These are phyloP conservation scores for Megaceryle torquata DNA, from an alignment of 2,113 vertebrate species.

Conservation along the genomic window DNA sequence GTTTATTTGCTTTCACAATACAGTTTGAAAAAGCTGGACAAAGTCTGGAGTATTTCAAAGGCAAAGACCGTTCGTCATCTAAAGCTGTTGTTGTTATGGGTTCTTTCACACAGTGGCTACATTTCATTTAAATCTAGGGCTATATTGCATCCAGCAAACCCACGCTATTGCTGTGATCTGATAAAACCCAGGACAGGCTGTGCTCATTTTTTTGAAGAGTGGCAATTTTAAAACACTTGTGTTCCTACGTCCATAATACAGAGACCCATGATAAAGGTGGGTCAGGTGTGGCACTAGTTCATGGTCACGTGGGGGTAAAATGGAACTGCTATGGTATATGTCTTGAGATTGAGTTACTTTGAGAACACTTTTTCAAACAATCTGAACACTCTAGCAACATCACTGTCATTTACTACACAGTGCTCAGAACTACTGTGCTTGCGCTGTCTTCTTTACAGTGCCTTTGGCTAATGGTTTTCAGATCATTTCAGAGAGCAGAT, in stretches of 20 bases:
- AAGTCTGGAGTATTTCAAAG: neutral
- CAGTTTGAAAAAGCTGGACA: neutral
- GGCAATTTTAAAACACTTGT: neutral
- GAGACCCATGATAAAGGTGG: neutral
- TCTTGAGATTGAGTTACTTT: neutral
- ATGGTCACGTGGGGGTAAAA: neutral
- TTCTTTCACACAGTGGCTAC: neutral
- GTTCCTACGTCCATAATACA: accelerated
- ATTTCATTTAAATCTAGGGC: neutral
- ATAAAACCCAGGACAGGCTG: neutral
- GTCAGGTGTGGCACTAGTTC: neutral
- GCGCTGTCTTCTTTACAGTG: neutral
- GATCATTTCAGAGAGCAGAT: neutral
- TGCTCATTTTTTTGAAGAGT: neutral
- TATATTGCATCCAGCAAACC: neutral
- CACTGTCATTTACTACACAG: neutral
- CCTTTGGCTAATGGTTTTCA: neutral
- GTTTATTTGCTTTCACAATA: neutral
- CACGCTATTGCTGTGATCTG: neutral
- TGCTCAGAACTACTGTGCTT: neutral
- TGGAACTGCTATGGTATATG: neutral
- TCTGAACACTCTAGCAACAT: neutral
- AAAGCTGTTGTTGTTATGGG: neutral
- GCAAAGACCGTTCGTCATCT: neutral
- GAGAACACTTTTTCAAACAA: neutral